Percentiles rank a stretch among this genome's conserved stretches.
Conservation (phyloP, 2,113 vertebrate species). For the Scatophagus argus region DNA sequence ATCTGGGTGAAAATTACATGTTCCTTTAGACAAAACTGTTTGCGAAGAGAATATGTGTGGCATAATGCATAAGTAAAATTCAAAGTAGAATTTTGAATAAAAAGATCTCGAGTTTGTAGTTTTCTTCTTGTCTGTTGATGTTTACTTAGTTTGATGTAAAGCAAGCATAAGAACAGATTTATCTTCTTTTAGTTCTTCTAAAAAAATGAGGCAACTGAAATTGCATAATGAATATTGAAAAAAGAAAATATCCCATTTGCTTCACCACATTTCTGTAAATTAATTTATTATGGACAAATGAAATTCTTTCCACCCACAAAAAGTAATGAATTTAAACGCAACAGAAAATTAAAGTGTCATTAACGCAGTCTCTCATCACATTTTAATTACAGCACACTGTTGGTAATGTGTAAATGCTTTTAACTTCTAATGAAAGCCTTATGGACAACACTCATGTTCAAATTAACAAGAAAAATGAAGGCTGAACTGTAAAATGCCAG, state of each 20-base stretch:
- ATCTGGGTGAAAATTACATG: too few species aligned
- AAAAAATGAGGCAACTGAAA: background rate
- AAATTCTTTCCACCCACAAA: background rate
- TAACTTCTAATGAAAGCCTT: conserved; percentile 25
- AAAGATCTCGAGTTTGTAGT: background rate
- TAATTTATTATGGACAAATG: background rate
- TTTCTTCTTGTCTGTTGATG: background rate
- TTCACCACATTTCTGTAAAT: background rate
- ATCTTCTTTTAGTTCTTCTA: background rate
- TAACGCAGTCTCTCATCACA: conserved; percentile 22
- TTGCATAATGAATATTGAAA: background rate
- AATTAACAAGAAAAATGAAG: conserved; percentile 16
- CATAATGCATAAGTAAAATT: background rate
- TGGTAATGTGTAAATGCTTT: conserved; percentile 34
- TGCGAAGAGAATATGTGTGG: too few species aligned
- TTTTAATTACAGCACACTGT: conserved; percentile 40
- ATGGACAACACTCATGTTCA: background rate
- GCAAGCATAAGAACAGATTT: background rate
- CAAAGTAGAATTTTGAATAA: background rate
- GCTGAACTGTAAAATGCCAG: background rate
- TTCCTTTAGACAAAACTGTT: too few species aligned
- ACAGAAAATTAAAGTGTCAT: conserved; percentile 14
- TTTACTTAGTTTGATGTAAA: background rate
- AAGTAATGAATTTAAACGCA: conserved; percentile 9
- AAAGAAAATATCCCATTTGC: conserved; percentile 1